Conservation (phyloP, 2,797 vertebrate species). For the Hephaestus fuliginosus region DNA sequence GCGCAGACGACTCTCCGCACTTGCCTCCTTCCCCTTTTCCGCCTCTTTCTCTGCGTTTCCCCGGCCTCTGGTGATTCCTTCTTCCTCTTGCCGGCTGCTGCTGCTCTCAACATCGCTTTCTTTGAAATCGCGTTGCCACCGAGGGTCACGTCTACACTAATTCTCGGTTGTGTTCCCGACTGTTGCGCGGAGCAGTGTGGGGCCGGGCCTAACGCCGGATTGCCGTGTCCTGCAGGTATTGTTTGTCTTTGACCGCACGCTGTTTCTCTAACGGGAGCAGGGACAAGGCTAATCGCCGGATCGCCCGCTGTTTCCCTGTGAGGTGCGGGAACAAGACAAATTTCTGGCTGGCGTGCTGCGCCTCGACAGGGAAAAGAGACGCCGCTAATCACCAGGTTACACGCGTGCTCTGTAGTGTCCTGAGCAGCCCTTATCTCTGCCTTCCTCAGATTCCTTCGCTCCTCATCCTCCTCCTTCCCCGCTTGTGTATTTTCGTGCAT, state of each 20-base stretch:
- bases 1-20: background rate
- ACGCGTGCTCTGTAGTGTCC: constrained; percentile 47
- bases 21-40: constrained; percentile 63
- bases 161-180: constrained; percentile 29
- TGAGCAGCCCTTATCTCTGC: constrained; percentile 57
- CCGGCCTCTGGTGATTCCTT: background rate
- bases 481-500: constrained; percentile 48
- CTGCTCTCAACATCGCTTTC: constrained; percentile 27
- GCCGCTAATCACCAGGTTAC: constrained; percentile 65
- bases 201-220: constrained; percentile 18
- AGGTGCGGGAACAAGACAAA: constrained; percentile 46
- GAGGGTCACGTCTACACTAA: constrained; percentile 26
- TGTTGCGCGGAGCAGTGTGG: constrained; percentile 52
- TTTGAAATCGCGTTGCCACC: background rate
- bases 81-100: constrained; percentile 53
- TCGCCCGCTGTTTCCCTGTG: constrained; percentile 57
- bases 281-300: constrained; percentile 72
- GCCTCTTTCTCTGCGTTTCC: constrained; percentile 50
- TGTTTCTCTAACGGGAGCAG: constrained; percentile 56
- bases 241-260: constrained; percentile 70
- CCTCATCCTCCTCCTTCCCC: constrained; percentile 31
- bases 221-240: constrained; percentile 59
- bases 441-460: constrained; percentile 57
- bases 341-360: constrained; percentile 41
- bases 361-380: constrained; percentile 55